Evolutionary conservation across 2,113 vertebrate species (phyloP).

Genomic region (Otolemur garnettii): DNA sequence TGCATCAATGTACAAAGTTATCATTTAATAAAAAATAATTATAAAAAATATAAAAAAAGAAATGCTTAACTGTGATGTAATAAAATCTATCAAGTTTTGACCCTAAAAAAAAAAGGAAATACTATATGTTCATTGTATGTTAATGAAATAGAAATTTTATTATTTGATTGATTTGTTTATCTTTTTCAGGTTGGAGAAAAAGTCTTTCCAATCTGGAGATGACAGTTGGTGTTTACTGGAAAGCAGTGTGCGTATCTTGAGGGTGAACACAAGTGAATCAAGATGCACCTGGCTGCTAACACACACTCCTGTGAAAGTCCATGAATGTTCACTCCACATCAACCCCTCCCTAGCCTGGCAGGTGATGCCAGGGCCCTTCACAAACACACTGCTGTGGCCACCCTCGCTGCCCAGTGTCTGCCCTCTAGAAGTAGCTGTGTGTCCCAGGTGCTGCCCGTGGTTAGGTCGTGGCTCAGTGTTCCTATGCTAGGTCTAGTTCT

Average conservation of each 20-base stretch:
- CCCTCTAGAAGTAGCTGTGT: constrained; percentile 48
- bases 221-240: constrained; percentile 42
- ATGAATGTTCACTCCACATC: fast-evolving
- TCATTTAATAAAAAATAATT: too few relatives aligned
- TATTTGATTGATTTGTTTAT: neutral
- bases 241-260: fast-evolving
- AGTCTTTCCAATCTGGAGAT: constrained; percentile 92
- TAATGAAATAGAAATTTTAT: neutral
- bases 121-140: neutral
- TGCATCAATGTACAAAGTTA: too few relatives aligned
- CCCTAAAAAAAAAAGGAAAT: neutral
- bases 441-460: neutral
- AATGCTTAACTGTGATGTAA: too few relatives aligned
- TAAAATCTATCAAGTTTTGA: too few relatives aligned
- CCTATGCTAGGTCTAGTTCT: constrained; percentile 39
- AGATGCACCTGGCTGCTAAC: neutral
- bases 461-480: neutral
- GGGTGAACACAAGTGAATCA: fast-evolving
- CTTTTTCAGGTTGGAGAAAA: constrained; percentile 87
- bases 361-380: neutral
- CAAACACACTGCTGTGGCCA: fast-evolving
- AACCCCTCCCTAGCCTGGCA: neutral
- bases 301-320: neutral
- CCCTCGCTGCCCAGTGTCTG: neutral
- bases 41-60: too few relatives aligned